These are phyloP conservation scores for Pandemis cinnamomeana DNA, from an alignment of 2,888 invertebrate genomes.

Conservation along the genomic window DNA sequence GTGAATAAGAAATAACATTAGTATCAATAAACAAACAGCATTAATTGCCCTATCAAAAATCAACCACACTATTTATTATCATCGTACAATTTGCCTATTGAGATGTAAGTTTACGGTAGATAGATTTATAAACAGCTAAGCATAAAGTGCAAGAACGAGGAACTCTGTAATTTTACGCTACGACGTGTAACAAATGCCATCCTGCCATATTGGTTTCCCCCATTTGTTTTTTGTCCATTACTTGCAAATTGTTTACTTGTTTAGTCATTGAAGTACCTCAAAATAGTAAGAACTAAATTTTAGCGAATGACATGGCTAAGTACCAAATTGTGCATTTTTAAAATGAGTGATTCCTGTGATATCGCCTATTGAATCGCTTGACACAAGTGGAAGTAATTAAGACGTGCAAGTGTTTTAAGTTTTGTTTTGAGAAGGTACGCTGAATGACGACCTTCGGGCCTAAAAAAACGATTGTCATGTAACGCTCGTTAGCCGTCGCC, in stretches of 20 bases:
- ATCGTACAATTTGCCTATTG: neutral
- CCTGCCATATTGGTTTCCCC: constrained; percentile 51
- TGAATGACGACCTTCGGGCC: constrained; percentile 36
- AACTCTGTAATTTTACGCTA: constrained; percentile 52
- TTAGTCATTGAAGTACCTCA: constrained; percentile 3
- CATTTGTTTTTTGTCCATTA: constrained; percentile 48
- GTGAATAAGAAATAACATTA: neutral
- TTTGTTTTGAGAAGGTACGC: constrained; percentile 24
- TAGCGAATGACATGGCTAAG: neutral
- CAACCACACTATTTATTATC: neutral
- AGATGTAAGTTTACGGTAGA: neutral
- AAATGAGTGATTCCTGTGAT: neutral
- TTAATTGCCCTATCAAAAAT: neutral
- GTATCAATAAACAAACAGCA: neutral
- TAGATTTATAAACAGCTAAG: constrained; percentile 7
- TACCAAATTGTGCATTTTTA: neutral
- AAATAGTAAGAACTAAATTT: neutral
- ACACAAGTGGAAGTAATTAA: constrained; percentile 38
- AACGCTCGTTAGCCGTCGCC: constrained; percentile 40
- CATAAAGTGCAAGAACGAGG: constrained; percentile 1
- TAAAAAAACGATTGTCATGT: constrained; percentile 42
- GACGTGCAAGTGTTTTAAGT: constrained; percentile 30
- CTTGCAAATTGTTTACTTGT: constrained; percentile 42
- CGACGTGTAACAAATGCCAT: constrained; percentile 56
- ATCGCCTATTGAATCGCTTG: constrained; percentile 11